A percentile compares a stretch with the other conserved stretches of the same genome.
Conservation (phyloP, 2,888 invertebrate species). For the Orchesella flavescens region DNA sequence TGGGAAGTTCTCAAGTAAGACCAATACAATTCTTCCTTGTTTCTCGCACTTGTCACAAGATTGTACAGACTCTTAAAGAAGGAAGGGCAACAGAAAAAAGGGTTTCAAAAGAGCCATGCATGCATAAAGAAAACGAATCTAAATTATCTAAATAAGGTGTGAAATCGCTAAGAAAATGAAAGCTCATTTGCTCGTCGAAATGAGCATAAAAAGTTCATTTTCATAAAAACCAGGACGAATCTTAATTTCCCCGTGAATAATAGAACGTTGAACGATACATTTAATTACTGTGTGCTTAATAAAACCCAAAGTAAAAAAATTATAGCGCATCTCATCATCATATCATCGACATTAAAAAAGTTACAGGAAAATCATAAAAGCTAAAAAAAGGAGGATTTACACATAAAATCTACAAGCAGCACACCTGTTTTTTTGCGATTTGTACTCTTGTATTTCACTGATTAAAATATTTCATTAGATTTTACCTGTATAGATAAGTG, state of each 20-base stretch:
- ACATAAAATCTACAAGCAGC: too few species aligned
- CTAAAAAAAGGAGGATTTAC: too few species aligned
- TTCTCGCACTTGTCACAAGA: conserved; percentile 21
- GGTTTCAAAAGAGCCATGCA: neutral
- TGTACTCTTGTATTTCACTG: neutral
- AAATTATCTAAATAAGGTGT: conserved; percentile 22
- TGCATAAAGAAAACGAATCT: neutral
- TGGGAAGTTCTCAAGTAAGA: conserved; percentile 31
- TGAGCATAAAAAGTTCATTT: neutral
- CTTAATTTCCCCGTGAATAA: too few species aligned
- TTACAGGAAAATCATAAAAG: too few species aligned
- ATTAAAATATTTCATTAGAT: neutral
- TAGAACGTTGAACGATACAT: too few species aligned
- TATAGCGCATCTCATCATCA: neutral
- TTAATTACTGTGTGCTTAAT: too few species aligned
- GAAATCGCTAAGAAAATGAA: conserved; percentile 13
- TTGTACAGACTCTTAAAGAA: conserved; percentile 31
- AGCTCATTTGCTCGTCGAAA: neutral
- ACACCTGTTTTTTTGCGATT: too few species aligned
- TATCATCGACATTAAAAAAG: too few species aligned
- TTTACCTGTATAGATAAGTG: conserved; percentile 66
- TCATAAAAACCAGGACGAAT: neutral
- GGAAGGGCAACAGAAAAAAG: neutral
- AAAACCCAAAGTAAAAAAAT: neutral
- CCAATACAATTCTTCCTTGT: conserved; percentile 31